Percentiles rank a stretch among this genome's conserved stretches.
Conservation (phyloP, 2,888 invertebrate species). For the Dynastes hyllus region DNA sequence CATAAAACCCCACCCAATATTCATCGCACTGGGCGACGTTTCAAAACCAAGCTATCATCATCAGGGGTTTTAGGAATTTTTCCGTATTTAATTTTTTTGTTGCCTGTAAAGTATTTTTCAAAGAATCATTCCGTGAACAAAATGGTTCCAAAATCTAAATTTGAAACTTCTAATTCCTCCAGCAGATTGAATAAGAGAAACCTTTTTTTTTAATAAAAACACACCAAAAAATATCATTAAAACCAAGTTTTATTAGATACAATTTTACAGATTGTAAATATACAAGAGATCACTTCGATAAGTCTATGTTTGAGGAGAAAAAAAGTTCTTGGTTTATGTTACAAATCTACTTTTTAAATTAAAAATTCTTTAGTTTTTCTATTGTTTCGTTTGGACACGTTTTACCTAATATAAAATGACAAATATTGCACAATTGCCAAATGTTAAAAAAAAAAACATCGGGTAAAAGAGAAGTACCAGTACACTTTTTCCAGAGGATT, state of each 20-base stretch:
- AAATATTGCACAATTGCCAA: neutral
- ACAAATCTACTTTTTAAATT: constrained; percentile 23
- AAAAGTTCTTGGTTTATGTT: neutral
- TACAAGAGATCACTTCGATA: neutral
- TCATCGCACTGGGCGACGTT: too few relatives aligned
- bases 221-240: neutral
- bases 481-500: constrained; percentile 10
- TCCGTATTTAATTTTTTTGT: too few relatives aligned
- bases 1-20: too few relatives aligned
- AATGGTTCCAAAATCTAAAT: too few relatives aligned
- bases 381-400: constrained; percentile 5
- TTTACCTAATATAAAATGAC: constrained; percentile 19
- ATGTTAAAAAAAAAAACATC: neutral
- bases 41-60: too few relatives aligned
- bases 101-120: too few relatives aligned
- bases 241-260: constrained; percentile 14
- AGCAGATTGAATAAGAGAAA: too few relatives aligned
- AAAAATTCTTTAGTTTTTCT: constrained; percentile 25
- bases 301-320: too few relatives aligned
- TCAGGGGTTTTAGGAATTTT: too few relatives aligned
- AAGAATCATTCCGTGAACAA: too few relatives aligned
- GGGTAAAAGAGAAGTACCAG: neutral
- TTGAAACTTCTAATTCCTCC: too few relatives aligned
- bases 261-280: constrained; percentile 26
- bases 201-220: neutral